Conservation (phyloP, 2,888 invertebrate genomes). For the Lacanobia wlatinum region DNA sequence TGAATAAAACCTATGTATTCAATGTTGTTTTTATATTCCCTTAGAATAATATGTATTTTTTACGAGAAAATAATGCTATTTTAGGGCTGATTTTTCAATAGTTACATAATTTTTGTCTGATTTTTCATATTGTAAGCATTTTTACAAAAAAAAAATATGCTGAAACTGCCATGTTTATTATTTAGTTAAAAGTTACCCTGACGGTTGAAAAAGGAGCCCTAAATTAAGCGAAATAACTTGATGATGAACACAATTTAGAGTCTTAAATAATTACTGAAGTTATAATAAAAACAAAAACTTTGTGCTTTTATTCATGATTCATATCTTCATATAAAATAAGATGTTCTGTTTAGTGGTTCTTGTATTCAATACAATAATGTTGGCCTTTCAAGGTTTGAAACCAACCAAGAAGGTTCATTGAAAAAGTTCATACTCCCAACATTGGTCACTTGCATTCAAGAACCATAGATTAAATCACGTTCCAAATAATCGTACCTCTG, state of each 20-base stretch:
- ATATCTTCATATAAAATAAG: slow-evolving; percentile 39
- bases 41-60: slow-evolving; percentile 9
- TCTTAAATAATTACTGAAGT: not conserved
- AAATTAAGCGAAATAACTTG: not conserved
- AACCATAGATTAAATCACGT: slow-evolving; percentile 40
- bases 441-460: slow-evolving; percentile 31
- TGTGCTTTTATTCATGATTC: slow-evolving; percentile 49
- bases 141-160: not conserved
- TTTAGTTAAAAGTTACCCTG: not conserved
- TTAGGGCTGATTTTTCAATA: not conserved
- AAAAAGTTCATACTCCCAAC: not conserved
- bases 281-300: not conserved
- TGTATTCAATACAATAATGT: slow-evolving; percentile 39
- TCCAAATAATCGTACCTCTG: slow-evolving; percentile 64
- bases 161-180: not conserved
- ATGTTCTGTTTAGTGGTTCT: slow-evolving; percentile 21
- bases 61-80: not conserved
- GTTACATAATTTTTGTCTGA: not conserved
- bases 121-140: not conserved
- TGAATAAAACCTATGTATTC: slow-evolving; percentile 59
- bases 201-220: not conserved
- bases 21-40: slow-evolving; percentile 63
- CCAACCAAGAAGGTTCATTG: not conserved
- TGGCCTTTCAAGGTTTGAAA: not conserved
- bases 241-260: not conserved